Conservation (phyloP, 2,888 invertebrate genomes). For the Sinohyriopsis cumingii region DNA sequence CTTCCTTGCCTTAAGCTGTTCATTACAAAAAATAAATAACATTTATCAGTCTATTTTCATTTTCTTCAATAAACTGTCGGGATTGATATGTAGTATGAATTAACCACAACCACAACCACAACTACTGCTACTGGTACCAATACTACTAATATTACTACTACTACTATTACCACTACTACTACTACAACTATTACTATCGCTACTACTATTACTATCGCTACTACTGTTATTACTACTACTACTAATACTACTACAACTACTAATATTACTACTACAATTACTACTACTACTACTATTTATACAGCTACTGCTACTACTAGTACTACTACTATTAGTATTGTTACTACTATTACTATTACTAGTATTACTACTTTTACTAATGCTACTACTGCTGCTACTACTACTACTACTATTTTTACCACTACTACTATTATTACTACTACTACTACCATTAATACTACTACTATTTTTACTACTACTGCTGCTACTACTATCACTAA, state of each 20-base stretch:
- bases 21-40: too few species aligned
- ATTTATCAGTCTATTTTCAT: too few species aligned
- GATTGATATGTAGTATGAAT: too few species aligned
- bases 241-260: not conserved
- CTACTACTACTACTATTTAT: slow-evolving; percentile 4
- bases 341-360: not conserved
- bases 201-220: not conserved
- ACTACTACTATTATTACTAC: too few species aligned
- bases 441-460: too few species aligned
- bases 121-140: too few species aligned
- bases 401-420: too few species aligned
- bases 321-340: slow-evolving; percentile 14
- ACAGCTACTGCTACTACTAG: slow-evolving; percentile 15
- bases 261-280: not conserved
- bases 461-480: not conserved
- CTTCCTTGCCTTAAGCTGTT: too few species aligned
- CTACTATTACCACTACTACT: not conserved
- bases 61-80: too few species aligned
- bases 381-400: not conserved
- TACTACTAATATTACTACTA: too few species aligned
- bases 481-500: too few species aligned
- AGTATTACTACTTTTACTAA: not conserved
- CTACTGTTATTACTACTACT: not conserved
- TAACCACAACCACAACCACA: too few species aligned
- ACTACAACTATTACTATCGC: not conserved